Base-by-base conservation (phyloP, 2,888 invertebrate genomes). In the Caenorhabditis macrosperma region DNA sequence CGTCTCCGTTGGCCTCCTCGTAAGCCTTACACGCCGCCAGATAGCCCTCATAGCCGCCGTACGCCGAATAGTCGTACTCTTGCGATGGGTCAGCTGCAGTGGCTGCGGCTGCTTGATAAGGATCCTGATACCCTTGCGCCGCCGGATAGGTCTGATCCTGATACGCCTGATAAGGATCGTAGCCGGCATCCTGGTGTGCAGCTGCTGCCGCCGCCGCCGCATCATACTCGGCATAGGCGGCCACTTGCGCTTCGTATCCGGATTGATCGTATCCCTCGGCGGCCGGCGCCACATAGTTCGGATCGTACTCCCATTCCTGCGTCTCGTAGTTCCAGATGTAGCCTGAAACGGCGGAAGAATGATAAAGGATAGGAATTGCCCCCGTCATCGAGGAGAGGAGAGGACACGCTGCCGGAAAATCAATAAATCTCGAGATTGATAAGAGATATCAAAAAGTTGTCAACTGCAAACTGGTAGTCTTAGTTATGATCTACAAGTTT, bases 311-410 rank as follows among this genome's bases (percentile, higher is more conserved):
- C 84, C 84, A 86, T 67, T 83, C 69, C 33, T 86, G 84, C 6
- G 78, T 81, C 0, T 84, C 86, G 52, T 82, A 85, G 60, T 86
- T 85, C 84, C 84, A 86, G 15, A 83, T 78, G 78, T 86, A 86
- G 1, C 86, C 86, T 78, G 46, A 54, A 79, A 64, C n/a, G n/a
- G n/a, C n/a, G n/a, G n/a, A n/a, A n/a, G n/a, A n/a, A n/a, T n/a
- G 28, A 38, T 1, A 46, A 44, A 52, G 12, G 60, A 24, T 17
- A 6, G 26, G 26, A n/a, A 1, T 0, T n/a, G n/a, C n/a, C n/a
- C n/a, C n/a, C n/a, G n/a, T n/a, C n/a, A n/a, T n/a, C n/a, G n/a
- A n/a, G n/a, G n/a, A n/a, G n/a, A n/a, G n/a, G n/a, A n/a, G n/a
- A n/a, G n/a, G n/a, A n/a, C n/a, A n/a, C n/a, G n/a, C n/a, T n/a